Conservation (phyloP, 92 coral and sea anemone species). For the Pocillopora meandrina region DNA sequence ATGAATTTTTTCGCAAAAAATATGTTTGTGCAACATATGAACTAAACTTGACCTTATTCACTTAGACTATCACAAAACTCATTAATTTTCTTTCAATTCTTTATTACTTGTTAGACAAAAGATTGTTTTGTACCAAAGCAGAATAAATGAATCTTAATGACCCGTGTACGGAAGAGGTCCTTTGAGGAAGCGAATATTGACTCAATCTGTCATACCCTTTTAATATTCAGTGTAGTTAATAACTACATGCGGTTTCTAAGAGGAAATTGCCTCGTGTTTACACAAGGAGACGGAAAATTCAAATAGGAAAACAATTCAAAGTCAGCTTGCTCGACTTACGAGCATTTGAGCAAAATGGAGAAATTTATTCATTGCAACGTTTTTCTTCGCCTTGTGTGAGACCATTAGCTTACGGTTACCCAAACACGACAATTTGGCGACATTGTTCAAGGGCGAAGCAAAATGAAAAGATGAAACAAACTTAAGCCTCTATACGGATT, state of each 20-base stretch:
- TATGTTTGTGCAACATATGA: neutral
- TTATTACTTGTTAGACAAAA: slow-evolving; percentile 24
- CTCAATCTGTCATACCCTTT: slow-evolving; percentile 1
- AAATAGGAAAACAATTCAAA: slow-evolving; percentile 5
- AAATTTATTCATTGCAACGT: slow-evolving; percentile 6
- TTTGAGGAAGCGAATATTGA: slow-evolving; percentile 14
- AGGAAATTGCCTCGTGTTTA: slow-evolving; percentile 29
- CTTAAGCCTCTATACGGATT: neutral
- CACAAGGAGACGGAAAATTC: slow-evolving; percentile 23
- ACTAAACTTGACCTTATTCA: neutral
- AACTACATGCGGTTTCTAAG: slow-evolving; percentile 32
- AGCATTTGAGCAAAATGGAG: neutral
- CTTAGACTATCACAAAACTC: neutral
- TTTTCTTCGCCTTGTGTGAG: slow-evolving; percentile 11
- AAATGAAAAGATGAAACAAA: neutral
- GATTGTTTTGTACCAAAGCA: neutral
- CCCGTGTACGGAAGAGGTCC: neutral
- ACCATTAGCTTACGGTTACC: slow-evolving; percentile 1
- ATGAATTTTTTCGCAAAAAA: neutral
- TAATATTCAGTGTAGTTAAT: slow-evolving; percentile 43
- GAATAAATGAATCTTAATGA: slow-evolving; percentile 20
- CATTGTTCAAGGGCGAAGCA: neutral
- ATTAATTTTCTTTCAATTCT: slow-evolving; percentile 1
- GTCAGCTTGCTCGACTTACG: neutral
- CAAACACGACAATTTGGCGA: neutral